These are phyloP conservation scores for Malurus cyaneus DNA, from an alignment of 2,113 vertebrate species.

Conservation along the genomic window DNA sequence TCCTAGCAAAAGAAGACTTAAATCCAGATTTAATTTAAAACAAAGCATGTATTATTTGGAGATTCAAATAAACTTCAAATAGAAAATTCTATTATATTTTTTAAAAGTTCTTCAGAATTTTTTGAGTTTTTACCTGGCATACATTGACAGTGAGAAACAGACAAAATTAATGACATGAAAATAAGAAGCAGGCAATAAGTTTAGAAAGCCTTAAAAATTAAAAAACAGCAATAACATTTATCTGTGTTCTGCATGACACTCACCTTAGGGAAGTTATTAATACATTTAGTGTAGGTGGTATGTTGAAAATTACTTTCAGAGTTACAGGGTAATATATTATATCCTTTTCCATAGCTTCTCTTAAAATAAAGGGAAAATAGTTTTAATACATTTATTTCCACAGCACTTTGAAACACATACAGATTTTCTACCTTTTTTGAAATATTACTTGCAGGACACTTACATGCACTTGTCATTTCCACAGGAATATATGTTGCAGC, in stretches of 20 bases:
- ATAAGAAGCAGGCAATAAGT: neutral
- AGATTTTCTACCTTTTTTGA: neutral
- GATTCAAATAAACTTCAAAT: neutral
- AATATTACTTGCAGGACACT: neutral
- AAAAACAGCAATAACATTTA: constrained; percentile 2
- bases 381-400: neutral
- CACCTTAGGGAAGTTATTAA: constrained; percentile 49
- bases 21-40: neutral
- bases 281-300: neutral
- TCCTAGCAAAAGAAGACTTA: neutral
- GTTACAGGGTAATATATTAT: neutral
- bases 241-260: neutral
- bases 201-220: constrained; percentile 13
- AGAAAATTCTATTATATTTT: neutral
- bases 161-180: neutral
- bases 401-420: neutral
- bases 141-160: neutral
- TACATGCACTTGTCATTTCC: no score
- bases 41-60: neutral
- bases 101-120: neutral
- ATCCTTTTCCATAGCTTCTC: neutral
- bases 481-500: no score
- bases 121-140: neutral
- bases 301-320: constrained; percentile 25
- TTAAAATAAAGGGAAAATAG: constrained; percentile 29